Percentiles rank a stretch among this genome's conserved stretches.
These are phyloP conservation scores for Frankliniella fusca DNA, from an alignment of 2,888 invertebrate species.

Conservation along the genomic window DNA sequence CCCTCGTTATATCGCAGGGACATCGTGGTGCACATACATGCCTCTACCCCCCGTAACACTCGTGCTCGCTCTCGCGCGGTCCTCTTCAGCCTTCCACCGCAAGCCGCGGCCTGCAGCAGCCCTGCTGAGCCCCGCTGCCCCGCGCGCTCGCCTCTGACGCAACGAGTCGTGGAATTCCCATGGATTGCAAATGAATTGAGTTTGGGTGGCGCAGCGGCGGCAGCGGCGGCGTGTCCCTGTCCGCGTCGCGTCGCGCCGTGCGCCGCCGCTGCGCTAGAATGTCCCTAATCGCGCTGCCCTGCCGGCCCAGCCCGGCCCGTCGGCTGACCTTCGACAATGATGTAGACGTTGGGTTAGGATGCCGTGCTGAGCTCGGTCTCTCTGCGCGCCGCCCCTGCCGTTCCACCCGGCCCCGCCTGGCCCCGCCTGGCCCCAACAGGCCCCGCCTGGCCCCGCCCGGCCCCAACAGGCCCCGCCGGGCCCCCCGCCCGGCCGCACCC, in stretches of 20 bases:
- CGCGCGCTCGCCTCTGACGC: not conserved
- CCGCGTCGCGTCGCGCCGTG: not conserved
- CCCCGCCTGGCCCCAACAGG: not conserved
- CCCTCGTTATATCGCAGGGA: no score
- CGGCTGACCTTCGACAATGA: not conserved
- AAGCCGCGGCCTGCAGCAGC: not conserved
- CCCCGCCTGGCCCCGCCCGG: not conserved
- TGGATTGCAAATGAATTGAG: slow-evolving; percentile 25
- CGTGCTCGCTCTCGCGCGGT: no score
- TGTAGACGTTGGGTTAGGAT: no score
- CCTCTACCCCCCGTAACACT: no score
- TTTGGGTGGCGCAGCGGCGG: not conserved
- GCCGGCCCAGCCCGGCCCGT: not conserved
- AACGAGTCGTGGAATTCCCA: slow-evolving; percentile 12
- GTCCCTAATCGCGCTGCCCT: not conserved
- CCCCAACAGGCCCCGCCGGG: not conserved
- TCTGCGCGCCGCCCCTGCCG: no score
- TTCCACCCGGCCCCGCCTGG: no score
- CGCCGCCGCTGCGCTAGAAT: not conserved
- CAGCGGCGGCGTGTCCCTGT: not conserved
- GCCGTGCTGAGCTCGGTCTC: not conserved
- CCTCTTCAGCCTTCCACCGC: not conserved
- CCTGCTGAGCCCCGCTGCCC: not conserved
- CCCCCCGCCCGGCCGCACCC: not conserved
- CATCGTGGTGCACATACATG: no score